A percentile compares a stretch with the other conserved stretches of the same genome.
These are phyloP conservation scores for Drosophila varians DNA, from an alignment of 1,140 invertebrate species.

Conservation along the genomic window DNA sequence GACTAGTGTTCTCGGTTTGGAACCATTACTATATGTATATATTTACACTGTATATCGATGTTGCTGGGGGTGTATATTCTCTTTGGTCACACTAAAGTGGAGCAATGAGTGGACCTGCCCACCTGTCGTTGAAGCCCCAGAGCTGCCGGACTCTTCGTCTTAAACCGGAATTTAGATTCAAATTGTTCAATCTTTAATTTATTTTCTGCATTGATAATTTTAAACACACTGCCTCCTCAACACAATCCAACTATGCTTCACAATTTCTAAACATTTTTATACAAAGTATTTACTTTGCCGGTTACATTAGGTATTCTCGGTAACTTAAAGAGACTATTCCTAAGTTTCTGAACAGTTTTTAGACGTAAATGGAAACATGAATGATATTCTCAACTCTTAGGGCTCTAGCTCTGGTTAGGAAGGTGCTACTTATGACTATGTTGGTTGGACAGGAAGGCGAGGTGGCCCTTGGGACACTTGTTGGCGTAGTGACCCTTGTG, in stretches of 20 bases:
- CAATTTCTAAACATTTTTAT: not conserved
- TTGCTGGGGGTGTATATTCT: not conserved
- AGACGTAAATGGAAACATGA: not conserved
- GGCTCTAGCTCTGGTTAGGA: not conserved
- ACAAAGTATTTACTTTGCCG: conserved; percentile 32
- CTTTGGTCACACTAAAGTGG: not conserved
- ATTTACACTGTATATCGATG: not conserved
- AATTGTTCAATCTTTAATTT: not conserved
- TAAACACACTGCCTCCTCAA: not conserved
- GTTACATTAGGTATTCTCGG: not conserved
- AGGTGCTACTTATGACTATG: conserved; percentile 82
- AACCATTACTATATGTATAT: too few relatives aligned
- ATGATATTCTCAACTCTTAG: conserved; percentile 26
- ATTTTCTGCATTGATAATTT: not conserved
- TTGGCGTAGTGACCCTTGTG: conserved; percentile 99
- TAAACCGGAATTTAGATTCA: not conserved
- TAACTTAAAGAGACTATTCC: not conserved
- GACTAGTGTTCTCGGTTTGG: not conserved
- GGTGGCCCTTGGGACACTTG: conserved; percentile 98
- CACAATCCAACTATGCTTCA: not conserved
- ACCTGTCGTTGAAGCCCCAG: not conserved
- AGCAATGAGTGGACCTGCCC: too few relatives aligned
- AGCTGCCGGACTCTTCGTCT: not conserved
- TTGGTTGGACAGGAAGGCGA: conserved; percentile 95
- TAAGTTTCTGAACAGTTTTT: not conserved